Percentiles rank a stretch among this genome's conserved stretches.
phyloP scores from a whole-genome alignment of 2,113 vertebrate species.

The Argyrosomus japonicus region DNA sequence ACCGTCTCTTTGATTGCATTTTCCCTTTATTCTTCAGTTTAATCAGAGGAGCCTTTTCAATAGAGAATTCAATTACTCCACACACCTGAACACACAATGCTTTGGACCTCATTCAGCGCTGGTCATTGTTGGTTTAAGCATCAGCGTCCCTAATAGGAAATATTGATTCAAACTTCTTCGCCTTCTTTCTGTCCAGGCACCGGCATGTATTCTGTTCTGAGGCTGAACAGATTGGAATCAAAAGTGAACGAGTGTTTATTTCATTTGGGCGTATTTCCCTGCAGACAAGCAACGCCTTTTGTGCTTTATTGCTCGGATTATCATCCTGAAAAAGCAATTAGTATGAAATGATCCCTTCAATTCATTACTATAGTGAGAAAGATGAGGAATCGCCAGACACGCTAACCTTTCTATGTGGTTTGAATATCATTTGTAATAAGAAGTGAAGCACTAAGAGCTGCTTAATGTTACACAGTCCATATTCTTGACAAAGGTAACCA shows the following conservation, averaged over 20 bases:
- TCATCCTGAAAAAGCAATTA: slow-evolving; percentile 78
- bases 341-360: slow-evolving; percentile 66
- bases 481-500: slow-evolving; percentile 52
- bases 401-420: slow-evolving; percentile 42
- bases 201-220: slow-evolving; percentile 45
- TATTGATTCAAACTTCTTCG: slow-evolving; percentile 81
- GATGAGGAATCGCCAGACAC: slow-evolving; percentile 32
- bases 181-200: slow-evolving; percentile 44
- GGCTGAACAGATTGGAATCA: slow-evolving; percentile 69
- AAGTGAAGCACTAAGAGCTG: slow-evolving; percentile 27
- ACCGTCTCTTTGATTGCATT: slow-evolving; percentile 72
- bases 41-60: slow-evolving; percentile 83
- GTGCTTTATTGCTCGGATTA: slow-evolving; percentile 72
- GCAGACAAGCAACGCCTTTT: slow-evolving; percentile 54
- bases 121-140: slow-evolving; percentile 81
- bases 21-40: slow-evolving; percentile 76
- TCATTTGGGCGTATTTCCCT: slow-evolving; percentile 77
- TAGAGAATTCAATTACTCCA: slow-evolving; percentile 81
- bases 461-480: slow-evolving; percentile 41
- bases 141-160: slow-evolving; percentile 81
- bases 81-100: slow-evolving; percentile 85
- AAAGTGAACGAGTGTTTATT: slow-evolving; percentile 76
- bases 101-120: slow-evolving; percentile 68
- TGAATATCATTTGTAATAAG: slow-evolving; percentile 46
- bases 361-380: slow-evolving; percentile 45